phyloP scores from a whole-genome alignment of 2,888 invertebrate species.

The Steinernema carpocapsae region DNA sequence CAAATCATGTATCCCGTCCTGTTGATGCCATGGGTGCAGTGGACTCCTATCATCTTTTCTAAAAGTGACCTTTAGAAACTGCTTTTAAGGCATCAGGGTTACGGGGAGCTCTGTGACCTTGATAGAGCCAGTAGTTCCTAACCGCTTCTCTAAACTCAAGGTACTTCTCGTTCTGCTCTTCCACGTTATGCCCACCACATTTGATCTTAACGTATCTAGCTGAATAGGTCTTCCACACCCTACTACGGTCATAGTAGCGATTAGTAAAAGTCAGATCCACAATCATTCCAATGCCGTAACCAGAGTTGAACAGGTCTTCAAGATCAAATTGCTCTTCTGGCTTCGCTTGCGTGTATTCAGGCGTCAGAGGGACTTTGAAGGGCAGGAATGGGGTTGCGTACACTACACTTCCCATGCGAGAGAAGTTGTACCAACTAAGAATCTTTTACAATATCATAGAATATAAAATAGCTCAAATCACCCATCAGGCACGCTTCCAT shows the following conservation, averaged over 20 bases:
- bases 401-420: slow-evolving; percentile 74
- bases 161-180: slow-evolving; percentile 36
- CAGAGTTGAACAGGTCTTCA: slow-evolving; percentile 49
- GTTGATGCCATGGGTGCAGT: slow-evolving; percentile 73
- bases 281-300: slow-evolving; percentile 62
- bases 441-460: too few species aligned
- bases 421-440: slow-evolving; percentile 70
- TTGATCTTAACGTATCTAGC: slow-evolving; percentile 46
- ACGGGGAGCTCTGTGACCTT: not conserved
- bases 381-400: slow-evolving; percentile 78
- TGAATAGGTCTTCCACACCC: not conserved
- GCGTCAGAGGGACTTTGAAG: slow-evolving; percentile 78
- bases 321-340: slow-evolving; percentile 68
- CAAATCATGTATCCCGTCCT: slow-evolving; percentile 72
- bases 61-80: not conserved
- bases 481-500: too few species aligned
- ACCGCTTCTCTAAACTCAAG: not conserved
- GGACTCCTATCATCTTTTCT: slow-evolving; percentile 70
- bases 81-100: too few species aligned
- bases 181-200: slow-evolving; percentile 49
- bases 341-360: slow-evolving; percentile 56
- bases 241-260: slow-evolving; percentile 59
- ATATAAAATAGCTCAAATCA: too few species aligned
- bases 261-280: slow-evolving; percentile 69
- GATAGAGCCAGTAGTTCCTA: not conserved